Evolutionary conservation across 2,113 vertebrate genomes (phyloP), one percentile per base, ranked within the genome.

Genomic region (Melanotaenia duboulayi): DNA sequence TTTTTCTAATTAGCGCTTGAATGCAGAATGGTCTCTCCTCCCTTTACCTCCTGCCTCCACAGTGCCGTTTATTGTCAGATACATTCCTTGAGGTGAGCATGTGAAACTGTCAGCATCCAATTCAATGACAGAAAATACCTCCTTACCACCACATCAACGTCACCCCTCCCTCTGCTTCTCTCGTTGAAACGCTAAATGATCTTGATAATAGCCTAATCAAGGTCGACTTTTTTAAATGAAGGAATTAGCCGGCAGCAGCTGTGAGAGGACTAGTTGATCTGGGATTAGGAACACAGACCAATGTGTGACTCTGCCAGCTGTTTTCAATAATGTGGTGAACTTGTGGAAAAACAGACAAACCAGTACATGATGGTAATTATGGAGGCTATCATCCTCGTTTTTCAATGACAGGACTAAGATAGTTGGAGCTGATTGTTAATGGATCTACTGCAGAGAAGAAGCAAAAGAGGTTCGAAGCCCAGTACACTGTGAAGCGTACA

Each of bases 1-100:
- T 98, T 97, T 97, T 96, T 96, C 95, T 95, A 96, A 96, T 97
- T 96, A 96, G 96, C 92, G 93, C 91, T 90, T 94, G 92, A 95
- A 96, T 96, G 95, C 94, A 91, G 94, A 94, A 89, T 89, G 90
- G 88, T 92, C 93, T 94, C 91, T 91, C 87, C 76, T 78, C 83
- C 83, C 58, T 61, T 65, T 68, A 66, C 71, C 70, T 83, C 70
- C 80, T 59, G 69, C 74, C 86, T 85, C 83, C 80, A 68, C 86
- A 12, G 50, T 64, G 82, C 83, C 83, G 72, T 75, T 93, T 90
- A 92, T 93, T 94, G 89, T 86, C 70, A 74, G 83, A 88, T 65
- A 67, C 90, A 90, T 95, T 95, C 94, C 93, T 74, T 54, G 93
- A 95, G 91, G 81, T 92, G 87, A 94, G 86, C 94, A 93, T 93